Base-by-base conservation (phyloP, 2,888 invertebrate species). In the Polyploca ridens region DNA sequence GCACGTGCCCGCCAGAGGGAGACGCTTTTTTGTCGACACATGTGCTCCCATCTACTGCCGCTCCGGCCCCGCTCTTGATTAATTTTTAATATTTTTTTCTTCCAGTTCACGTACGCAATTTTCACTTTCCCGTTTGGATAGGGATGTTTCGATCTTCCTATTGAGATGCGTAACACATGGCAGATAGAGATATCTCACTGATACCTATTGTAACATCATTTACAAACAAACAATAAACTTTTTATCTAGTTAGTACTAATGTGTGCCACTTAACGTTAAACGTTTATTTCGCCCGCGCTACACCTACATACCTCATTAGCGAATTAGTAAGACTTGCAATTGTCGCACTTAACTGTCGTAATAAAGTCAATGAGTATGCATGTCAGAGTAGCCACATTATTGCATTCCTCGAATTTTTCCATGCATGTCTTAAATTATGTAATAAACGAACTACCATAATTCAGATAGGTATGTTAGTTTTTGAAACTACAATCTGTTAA, bases 61-160 rank as follows among this genome's bases (percentile, higher is more conserved):
- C 76, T 74, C 79, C 69, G 62, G 76, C 73, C 80, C 6, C 82
- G 77, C 82, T 78, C 89, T 90, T 93, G 93, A 93, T 93, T 93
- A 93, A 94, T 94, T 93, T 94, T 94, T 93, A 93, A 93, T 94
- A 93, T 93, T 93, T 94, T n/a, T 91, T 91, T 87, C 93, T 91
- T 89, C 90, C 92, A 89, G 90, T 93, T 91, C 93, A 93, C 93
- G 93, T 93, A 92, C 93, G 89, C 93, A 91, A 93, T 93, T 93
- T 93, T 94, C 92, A 93, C 93, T 93, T 93, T 90, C 75, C 84
- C 87, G 88, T 86, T 88, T 83, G 86, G 81, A 82, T 78, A 77
- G 81, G 83, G 75, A 78, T 79, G 83, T 87, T 86, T 77, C 76
- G 67, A 71, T 74, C 69, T 72, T 63, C 57, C 19, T 27, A 61